These are phyloP conservation scores for Heliconius hermathena DNA, from an alignment of 1,140 invertebrate species.

Conservation along the genomic window DNA sequence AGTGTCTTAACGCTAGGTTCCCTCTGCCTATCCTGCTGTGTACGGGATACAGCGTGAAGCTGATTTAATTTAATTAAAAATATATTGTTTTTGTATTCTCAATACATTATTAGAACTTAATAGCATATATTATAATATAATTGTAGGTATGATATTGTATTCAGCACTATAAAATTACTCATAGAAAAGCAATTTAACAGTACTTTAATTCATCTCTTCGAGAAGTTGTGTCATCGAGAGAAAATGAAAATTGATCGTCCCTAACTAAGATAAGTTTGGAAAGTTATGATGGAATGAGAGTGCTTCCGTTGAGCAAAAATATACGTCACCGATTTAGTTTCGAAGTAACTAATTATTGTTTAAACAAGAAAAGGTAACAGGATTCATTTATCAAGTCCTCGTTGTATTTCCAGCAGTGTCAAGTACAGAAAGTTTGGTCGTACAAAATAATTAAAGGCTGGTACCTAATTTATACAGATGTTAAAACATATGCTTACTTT, in stretches of 20 bases:
- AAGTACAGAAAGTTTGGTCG: neutral
- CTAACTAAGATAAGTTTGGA: slow-evolving; percentile 77
- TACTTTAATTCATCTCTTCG: slow-evolving; percentile 60
- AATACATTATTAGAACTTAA: neutral
- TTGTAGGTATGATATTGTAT: neutral
- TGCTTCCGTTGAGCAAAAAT: slow-evolving; percentile 68
- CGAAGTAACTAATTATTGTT: slow-evolving; percentile 63
- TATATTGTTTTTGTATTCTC: neutral
- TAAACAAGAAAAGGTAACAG: slow-evolving; percentile 49
- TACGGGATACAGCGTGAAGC: no score
- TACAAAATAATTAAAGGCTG: neutral
- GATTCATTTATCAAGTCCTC: slow-evolving; percentile 25
- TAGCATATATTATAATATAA: neutral
- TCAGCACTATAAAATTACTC: neutral
- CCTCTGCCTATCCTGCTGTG: no score
- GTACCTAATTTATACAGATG: neutral
- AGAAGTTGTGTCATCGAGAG: slow-evolving; percentile 65
- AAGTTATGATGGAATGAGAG: slow-evolving; percentile 75
- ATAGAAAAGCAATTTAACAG: slow-evolving; percentile 47
- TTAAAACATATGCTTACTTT: neutral
- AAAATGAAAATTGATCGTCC: slow-evolving; percentile 79
- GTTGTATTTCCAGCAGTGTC: slow-evolving; percentile 14
- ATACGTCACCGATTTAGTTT: slow-evolving; percentile 61
- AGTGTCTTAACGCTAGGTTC: no score
- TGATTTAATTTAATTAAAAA: no score